Percentiles rank a stretch among this genome's conserved stretches.
These are phyloP conservation scores for Amphilophus citrinellus DNA, from an alignment of 2,113 vertebrate species.

Conservation along the genomic window DNA sequence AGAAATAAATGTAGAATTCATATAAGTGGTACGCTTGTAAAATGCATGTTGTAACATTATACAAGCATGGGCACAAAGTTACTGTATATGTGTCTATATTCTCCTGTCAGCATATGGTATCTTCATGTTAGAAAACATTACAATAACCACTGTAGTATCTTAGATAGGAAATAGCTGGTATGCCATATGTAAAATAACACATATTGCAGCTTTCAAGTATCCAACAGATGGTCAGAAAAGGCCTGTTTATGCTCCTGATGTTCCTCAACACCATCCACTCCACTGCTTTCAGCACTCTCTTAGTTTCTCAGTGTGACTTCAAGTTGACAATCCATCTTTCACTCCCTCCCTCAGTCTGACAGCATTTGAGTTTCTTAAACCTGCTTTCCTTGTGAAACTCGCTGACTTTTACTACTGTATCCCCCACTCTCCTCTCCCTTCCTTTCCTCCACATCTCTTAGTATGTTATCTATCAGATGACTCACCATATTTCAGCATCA, in stretches of 20 bases:
- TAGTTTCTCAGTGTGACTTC: neutral
- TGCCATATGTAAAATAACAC: neutral
- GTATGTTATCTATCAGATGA: slow-evolving; percentile 64
- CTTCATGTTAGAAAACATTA: too few species aligned
- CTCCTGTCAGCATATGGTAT: too few species aligned
- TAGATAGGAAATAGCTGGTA: neutral
- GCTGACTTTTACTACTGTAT: slow-evolving; percentile 7
- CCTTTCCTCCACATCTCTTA: slow-evolving; percentile 23
- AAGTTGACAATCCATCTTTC: slow-evolving; percentile 18
- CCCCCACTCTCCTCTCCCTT: neutral
- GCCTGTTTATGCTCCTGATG: slow-evolving; percentile 21
- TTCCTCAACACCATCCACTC: neutral
- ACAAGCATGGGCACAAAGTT: too few species aligned
- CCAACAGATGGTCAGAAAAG: neutral
- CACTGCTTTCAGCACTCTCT: neutral
- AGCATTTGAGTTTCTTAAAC: slow-evolving; percentile 20
- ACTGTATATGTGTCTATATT: too few species aligned
- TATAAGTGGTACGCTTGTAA: too few species aligned
- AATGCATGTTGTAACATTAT: too few species aligned
- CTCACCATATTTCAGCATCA: slow-evolving; percentile 70
- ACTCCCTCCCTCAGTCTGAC: slow-evolving; percentile 1
- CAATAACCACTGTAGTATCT: neutral
- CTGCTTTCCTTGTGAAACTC: slow-evolving; percentile 28
- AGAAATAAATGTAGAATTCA: too few species aligned
- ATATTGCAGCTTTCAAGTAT: neutral